Evolutionary conservation across 2,888 invertebrate species (phyloP).

Genomic region (Steromphala cineraria): DNA sequence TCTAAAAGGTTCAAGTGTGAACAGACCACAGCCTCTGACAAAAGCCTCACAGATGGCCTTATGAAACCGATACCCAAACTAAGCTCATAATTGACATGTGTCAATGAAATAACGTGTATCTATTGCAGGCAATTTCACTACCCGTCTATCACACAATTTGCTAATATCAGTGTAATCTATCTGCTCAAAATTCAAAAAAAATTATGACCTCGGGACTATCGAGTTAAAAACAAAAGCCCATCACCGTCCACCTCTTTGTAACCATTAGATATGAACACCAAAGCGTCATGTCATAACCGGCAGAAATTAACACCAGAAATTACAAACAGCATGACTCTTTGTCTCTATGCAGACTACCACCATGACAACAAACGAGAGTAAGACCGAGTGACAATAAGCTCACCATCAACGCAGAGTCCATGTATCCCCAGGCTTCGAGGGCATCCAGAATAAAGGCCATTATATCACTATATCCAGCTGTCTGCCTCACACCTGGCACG

Average conservation of each 20-base stretch:
- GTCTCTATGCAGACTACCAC: too few species aligned
- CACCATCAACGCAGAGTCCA: neutral
- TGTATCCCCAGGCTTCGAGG: neutral
- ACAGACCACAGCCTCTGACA: neutral
- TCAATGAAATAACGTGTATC: neutral
- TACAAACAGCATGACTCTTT: too few species aligned
- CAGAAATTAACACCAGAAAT: too few species aligned
- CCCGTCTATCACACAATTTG: constrained; percentile 1
- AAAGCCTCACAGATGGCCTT: neutral
- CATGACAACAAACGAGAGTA: too few species aligned
- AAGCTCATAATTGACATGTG: neutral
- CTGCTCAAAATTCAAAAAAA: neutral
- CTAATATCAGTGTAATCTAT: neutral
- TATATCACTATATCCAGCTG: neutral
- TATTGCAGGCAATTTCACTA: neutral
- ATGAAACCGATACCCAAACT: neutral
- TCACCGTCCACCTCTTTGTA: neutral
- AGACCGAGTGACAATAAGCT: too few species aligned
- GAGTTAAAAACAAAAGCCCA: neutral
- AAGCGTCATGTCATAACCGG: too few species aligned
- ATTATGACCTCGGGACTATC: neutral
- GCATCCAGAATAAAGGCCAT: neutral
- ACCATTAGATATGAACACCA: neutral
- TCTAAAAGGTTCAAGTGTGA: neutral
- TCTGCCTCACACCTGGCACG: neutral